Base-by-base conservation (phyloP, 2,797 vertebrate genomes). In the Lepilemur septentrionalis region DNA sequence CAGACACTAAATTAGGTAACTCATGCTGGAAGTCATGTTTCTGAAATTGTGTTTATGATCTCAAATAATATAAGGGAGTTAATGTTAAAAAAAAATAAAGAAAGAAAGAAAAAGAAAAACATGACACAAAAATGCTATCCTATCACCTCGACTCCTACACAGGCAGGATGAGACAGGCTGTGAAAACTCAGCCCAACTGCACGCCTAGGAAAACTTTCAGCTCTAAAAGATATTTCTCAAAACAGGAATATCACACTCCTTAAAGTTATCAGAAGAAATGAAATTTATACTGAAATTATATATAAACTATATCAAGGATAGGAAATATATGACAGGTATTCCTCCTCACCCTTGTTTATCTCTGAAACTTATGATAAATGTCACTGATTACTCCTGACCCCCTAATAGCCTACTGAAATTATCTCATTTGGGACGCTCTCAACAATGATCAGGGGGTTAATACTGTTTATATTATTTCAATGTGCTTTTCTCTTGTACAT, bases 1-100 rank as follows among this genome's bases (percentile, higher is more conserved):
- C 41, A 80, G 86, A 89, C 80, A 94, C 35, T 91, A 82, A 87
- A 96, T 94, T 86, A 79, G 91, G 75, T 91, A 76, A 91, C 96
- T 83, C 6, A 1, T 67, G 9, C 93, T 75, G 35, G 96, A 94
- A 96, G 83, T 13, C 79, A 86, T 92, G 82, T 72, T 87, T 95
- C 89, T 65, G 89, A 97, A 91, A 97, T 67, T 80, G 52, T 87
- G 69, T 67, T 94, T 91, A 48, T 89, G 46, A 89, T 86, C 83
- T 93, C 59, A 93, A 94, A 94, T 93, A 96, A 73, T 76, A 76
- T 76, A 83, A 93, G 22, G 7, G 55, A 85, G 41, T 55, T 96
- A 83, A 94, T 41, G 32, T 41, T 76, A 89, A 70, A 84, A 93
- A 94, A 83, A 80, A 43, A 38, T 2, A 38, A 38, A 48, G 48